Evolutionary conservation across 1,140 invertebrate genomes (phyloP).

Genomic region (Heliconius hewitsoni): DNA sequence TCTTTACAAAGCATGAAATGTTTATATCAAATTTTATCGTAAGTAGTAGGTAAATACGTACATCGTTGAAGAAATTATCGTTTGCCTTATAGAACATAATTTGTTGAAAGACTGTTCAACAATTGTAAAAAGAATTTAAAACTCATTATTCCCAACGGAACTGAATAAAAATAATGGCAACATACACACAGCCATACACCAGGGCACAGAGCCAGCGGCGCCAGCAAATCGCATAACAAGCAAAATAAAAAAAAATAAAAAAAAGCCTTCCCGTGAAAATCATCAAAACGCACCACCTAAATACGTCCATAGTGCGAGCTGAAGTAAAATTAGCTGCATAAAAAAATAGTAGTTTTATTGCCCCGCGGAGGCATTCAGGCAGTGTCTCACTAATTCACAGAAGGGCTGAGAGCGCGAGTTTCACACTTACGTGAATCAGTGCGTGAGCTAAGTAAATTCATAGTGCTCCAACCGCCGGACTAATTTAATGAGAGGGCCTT

Average conservation of each 20-base stretch:
- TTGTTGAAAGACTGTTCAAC: not conserved
- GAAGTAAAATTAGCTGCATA: conserved; percentile 62
- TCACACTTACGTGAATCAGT: conserved; percentile 75
- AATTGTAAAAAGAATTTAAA: conserved; percentile 1
- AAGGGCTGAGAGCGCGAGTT: conserved; percentile 70
- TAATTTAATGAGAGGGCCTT: conserved; percentile 78
- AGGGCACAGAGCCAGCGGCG: not conserved
- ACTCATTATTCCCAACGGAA: not conserved
- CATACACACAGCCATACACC: conserved; percentile 3
- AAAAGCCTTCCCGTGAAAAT: conserved; percentile 24
- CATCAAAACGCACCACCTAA: conserved; percentile 28
- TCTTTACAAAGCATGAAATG: conserved; percentile 1
- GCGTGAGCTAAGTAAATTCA: conserved; percentile 72
- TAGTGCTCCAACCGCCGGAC: conserved; percentile 74
- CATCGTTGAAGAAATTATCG: not conserved
- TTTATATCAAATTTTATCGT: not conserved
- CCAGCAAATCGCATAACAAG: conserved; percentile 25
- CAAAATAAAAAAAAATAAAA: not conserved
- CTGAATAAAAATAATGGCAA: conserved; percentile 12
- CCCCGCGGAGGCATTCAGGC: conserved; percentile 71
- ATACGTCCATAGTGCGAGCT: conserved; percentile 36
- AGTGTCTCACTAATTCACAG: conserved; percentile 73
- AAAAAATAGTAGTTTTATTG: conserved; percentile 64
- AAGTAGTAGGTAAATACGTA: not conserved
- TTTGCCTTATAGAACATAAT: not conserved